Conservation (phyloP, 1,140 invertebrate genomes). For the Nylanderia fulva region DNA sequence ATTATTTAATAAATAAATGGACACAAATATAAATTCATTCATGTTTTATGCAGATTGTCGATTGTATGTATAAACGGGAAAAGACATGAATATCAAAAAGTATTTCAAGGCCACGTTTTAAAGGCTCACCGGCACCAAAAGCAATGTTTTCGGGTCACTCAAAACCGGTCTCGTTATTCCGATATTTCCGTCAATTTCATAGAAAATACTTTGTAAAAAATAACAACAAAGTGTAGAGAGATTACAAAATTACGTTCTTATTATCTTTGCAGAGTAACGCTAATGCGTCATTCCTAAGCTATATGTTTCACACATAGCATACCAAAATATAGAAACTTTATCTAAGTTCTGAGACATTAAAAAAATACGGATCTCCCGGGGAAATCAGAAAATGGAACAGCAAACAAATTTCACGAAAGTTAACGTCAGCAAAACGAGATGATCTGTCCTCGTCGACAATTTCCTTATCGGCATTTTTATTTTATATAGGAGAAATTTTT, state of each 20-base stretch:
- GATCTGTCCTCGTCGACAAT: not conserved
- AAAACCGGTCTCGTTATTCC: constrained; percentile 23
- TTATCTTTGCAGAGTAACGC: not conserved
- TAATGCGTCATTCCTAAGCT: not conserved
- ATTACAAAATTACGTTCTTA: not conserved
- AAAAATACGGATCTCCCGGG: not conserved
- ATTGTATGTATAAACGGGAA: not conserved
- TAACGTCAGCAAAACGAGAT: not conserved
- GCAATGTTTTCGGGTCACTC: constrained; percentile 6
- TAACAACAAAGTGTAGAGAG: not conserved
- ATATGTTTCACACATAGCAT: not conserved
- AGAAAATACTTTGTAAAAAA: constrained; percentile 11
- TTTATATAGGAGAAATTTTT: not conserved
- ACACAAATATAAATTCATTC: not conserved
- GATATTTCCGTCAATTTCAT: not conserved
- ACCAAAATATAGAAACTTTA: not conserved
- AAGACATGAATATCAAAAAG: constrained; percentile 4
- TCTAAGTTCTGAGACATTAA: not conserved
- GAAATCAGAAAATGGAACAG: not conserved
- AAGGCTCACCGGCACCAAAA: not conserved
- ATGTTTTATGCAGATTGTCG: not conserved
- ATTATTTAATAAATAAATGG: constrained; percentile 6
- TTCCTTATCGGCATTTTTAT: not conserved
- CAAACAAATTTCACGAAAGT: not conserved
- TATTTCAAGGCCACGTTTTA: constrained; percentile 32